Evolutionary conservation across 2,888 invertebrate genomes (phyloP).

Genomic region (Coecobrya sp.): DNA sequence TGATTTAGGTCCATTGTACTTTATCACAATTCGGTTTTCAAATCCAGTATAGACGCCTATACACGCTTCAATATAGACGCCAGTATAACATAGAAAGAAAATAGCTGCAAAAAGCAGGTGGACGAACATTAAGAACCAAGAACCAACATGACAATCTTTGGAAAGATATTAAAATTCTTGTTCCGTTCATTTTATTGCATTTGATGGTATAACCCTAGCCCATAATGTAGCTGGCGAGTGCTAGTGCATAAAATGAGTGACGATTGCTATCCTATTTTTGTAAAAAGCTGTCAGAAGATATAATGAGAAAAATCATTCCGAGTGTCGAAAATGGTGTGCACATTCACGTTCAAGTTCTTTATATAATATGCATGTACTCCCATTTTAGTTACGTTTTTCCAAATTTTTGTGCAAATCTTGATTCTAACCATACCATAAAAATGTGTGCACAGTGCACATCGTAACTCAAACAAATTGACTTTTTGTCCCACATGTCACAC

Average conservation of each 20-base stretch:
- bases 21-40: too few species aligned
- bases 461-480: slow-evolving; percentile 72
- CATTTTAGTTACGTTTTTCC: background rate
- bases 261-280: too few species aligned
- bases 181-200: background rate
- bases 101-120: slow-evolving; percentile 14
- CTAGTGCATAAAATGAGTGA: too few species aligned
- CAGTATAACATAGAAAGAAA: background rate
- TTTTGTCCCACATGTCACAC: slow-evolving; percentile 70
- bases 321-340: too few species aligned
- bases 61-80: background rate
- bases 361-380: background rate
- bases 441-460: slow-evolving; percentile 14
- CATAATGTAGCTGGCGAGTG: background rate
- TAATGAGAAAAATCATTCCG: too few species aligned
- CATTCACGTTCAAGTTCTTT: too few species aligned
- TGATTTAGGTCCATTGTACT: too few species aligned
- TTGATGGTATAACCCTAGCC: background rate
- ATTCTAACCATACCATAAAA: background rate
- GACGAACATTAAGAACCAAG: background rate
- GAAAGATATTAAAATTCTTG: background rate
- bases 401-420: background rate
- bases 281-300: too few species aligned
- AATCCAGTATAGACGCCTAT: background rate
- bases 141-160: background rate